Evolutionary conservation across 2,113 vertebrate species (phyloP).

Genomic region (Hydrolagus affinis): DNA sequence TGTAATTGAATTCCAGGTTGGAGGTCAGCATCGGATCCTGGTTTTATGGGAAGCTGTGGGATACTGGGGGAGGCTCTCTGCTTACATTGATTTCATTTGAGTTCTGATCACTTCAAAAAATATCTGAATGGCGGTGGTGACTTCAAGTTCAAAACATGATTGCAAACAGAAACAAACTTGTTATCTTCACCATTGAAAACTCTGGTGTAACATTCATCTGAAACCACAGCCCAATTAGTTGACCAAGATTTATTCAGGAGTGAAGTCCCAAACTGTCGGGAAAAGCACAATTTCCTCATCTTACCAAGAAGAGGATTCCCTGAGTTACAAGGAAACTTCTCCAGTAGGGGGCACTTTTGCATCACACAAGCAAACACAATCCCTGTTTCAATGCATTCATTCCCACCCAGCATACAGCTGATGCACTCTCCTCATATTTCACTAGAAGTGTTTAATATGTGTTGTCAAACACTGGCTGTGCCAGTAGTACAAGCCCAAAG

Average conservation of each 20-base stretch:
- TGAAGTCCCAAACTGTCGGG: background rate
- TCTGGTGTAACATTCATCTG: too few relatives aligned
- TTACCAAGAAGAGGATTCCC: background rate
- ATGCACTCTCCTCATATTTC: background rate
- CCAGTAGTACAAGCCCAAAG: conserved; percentile 4
- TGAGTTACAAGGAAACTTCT: background rate
- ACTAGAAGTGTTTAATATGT: background rate
- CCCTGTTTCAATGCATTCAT: background rate
- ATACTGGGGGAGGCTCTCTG: too few relatives aligned
- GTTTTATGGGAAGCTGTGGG: too few relatives aligned
- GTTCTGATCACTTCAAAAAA: too few relatives aligned
- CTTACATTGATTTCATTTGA: too few relatives aligned
- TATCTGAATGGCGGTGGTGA: too few relatives aligned
- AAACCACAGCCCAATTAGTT: too few relatives aligned
- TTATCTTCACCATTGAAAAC: too few relatives aligned
- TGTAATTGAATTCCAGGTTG: too few relatives aligned
- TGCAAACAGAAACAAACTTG: too few relatives aligned
- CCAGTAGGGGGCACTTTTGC: conserved; percentile 30
- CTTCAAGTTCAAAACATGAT: too few relatives aligned
- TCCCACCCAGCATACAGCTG: background rate
- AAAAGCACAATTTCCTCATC: background rate
- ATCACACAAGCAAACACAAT: background rate
- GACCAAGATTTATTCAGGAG: background rate
- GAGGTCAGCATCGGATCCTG: too few relatives aligned
- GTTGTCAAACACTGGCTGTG: background rate